Conservation (phyloP, 2,888 invertebrate genomes). For the Flexamia atlantica region DNA sequence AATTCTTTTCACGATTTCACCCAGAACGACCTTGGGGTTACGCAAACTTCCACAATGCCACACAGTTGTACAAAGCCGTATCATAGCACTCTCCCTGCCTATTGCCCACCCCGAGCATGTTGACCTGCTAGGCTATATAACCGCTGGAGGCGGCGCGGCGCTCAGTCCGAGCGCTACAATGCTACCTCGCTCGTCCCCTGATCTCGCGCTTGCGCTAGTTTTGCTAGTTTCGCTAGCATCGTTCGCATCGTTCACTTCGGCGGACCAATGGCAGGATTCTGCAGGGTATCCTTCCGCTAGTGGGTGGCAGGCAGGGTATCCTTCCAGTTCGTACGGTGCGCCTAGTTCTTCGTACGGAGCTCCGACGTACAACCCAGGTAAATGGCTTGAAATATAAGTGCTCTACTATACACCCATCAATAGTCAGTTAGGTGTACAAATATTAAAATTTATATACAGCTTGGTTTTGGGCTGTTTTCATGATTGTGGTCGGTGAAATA, state of each 20-base stretch:
- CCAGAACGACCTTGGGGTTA: too few relatives aligned
- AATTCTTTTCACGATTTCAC: too few relatives aligned
- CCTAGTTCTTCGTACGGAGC: slow-evolving; percentile 2
- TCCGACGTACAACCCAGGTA: slow-evolving; percentile 4
- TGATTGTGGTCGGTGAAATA: too few relatives aligned
- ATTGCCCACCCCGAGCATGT: too few relatives aligned
- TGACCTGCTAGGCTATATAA: background rate
- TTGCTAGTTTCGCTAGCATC: slow-evolving; percentile 17
- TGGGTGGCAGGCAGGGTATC: slow-evolving; percentile 23
- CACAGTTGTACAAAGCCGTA: too few relatives aligned
- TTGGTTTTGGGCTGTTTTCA: too few relatives aligned
- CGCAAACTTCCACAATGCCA: too few relatives aligned
- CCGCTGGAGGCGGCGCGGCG: background rate
- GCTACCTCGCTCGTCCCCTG: background rate
- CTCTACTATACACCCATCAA: too few relatives aligned
- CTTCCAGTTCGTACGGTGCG: slow-evolving; percentile 3
- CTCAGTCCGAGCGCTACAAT: background rate
- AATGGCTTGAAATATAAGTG: too few relatives aligned
- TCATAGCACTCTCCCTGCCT: too few relatives aligned
- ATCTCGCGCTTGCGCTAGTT: background rate
- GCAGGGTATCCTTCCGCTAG: slow-evolving; percentile 28
- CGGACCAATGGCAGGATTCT: slow-evolving; percentile 27
- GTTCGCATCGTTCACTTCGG: background rate
- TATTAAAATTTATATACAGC: too few relatives aligned
- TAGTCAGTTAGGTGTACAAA: too few relatives aligned